Evolutionary conservation across 2,888 invertebrate species (phyloP), one percentile per base, ranked within the genome.

Genomic region (Meandrusa payeni): DNA sequence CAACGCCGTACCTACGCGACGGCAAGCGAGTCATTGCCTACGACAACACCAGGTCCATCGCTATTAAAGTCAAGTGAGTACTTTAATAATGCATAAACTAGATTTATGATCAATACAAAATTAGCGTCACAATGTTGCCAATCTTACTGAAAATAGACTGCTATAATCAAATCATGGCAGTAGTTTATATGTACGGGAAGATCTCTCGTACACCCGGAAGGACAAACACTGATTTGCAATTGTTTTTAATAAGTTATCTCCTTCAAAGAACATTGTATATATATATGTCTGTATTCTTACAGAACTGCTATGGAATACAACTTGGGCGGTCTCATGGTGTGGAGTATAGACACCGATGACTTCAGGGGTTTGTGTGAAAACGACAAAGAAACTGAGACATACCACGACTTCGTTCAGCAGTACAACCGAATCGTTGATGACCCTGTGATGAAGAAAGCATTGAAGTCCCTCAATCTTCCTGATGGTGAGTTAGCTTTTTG

Each of bases 321-420:
- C 2, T 75, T 97, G 0, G 94, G 92, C 0, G 96, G 96, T 1
- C 90, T 93, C 0, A 96, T 96, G 95, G 91, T 95, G 2, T 96
- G 96, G 96, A 94, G 95, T 22, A 91, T 96, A 22, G 96, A 96
- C 69, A 96, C 95, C 0, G 96, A 97, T 52, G 96, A 96, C 75
- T 96, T 95, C 69, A 86, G 82, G 11, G 95, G 95, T 0, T 89
- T 89, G 32, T 95, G 95, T 49, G 51, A 54, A 0, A 69, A 75
- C 0, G 42, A 40, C 24, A 69, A 75, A 1, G 89, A 89, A 24
- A 55, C 63, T 0, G 87, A 90, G 29, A 76, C 87, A 0, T 91
- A 82, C 50, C 61, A 75, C 0, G 90, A 91, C 61, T 90, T 88
- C 48, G 49, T 63, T 0, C 64, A 72, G 11, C 54, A 78, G 1